Base-by-base conservation (phyloP, 2,888 invertebrate species). In the Drosophila kokeensis region DNA sequence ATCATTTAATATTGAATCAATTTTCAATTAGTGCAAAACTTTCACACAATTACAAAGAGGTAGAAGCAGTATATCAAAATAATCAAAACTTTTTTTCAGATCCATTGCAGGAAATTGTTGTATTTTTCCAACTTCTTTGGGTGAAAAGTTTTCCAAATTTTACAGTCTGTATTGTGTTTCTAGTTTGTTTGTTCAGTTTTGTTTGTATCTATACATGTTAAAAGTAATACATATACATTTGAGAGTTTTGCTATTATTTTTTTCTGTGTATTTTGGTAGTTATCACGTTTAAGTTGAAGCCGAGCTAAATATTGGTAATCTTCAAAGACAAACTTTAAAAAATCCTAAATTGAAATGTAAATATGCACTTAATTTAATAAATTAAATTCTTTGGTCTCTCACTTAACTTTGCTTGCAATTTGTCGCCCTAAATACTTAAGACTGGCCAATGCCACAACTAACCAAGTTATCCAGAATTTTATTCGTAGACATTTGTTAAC, bases 31-130 rank as follows among this genome's bases (percentile, higher is more conserved):
- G 0, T 21, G 1, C 1, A 42, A 40, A 10, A 42, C 11, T 42
- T 42, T 21, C 1, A 3, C 1, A 3, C 21, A 21, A 1, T n/a
- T 11, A 11, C 11, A 11, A 2, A 6, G 2, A 21, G 0, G 1
- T 0, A 3, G 6, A 11, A 13, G 3, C 11, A 42, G 6, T 1
- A 42, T 11, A n/a, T 1, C 10, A 21, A 42, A 42, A 42, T 13
- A 42, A 1, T 13, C 3, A 13, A 13, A 13, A 42, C 21, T 1
- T 42, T 13, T 13, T 1, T 1, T 3, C 21, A 13, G 0, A 6
- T 38, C 18, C 8, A 18, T 42, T 42, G n/a, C 42, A 3, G n/a
- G 6, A 11, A 42, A 21, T 13, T 42, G 6, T 0, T 11, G 11
- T 40, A 2, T 40, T 40, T 40, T n/a, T 1, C 13, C n/a, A 40